phyloP scores from a whole-genome alignment of 2,888 invertebrate species.

The Dicranocentrus wangi region DNA sequence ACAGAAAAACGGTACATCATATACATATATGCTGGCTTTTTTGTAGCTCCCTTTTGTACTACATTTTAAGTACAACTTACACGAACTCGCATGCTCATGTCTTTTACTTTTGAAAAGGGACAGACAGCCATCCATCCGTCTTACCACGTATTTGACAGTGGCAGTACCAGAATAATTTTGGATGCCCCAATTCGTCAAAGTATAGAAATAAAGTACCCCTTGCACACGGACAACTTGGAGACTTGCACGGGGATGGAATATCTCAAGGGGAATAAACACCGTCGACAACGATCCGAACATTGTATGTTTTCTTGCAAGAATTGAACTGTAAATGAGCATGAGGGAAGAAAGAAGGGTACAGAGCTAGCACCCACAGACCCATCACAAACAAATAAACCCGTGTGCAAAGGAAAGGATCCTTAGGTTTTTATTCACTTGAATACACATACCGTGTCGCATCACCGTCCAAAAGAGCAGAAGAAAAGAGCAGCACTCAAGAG shows the following conservation, averaged over 20 bases:
- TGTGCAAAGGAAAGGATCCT: slow-evolving; percentile 30
- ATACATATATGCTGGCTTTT: too few relatives aligned
- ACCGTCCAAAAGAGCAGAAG: slow-evolving; percentile 6
- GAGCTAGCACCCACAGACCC: slow-evolving; percentile 14
- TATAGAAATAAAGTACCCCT: slow-evolving; percentile 34
- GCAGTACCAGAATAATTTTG: slow-evolving; percentile 14
- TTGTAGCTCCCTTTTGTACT: too few relatives aligned
- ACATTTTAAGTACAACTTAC: too few relatives aligned
- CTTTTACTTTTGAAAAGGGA: background rate
- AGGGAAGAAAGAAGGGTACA: background rate
- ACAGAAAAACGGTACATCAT: too few relatives aligned
- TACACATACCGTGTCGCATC: slow-evolving; percentile 36
- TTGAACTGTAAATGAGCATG: slow-evolving; percentile 42
- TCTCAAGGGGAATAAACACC: background rate
- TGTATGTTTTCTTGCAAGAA: slow-evolving; percentile 14
- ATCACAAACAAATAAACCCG: slow-evolving; percentile 13
- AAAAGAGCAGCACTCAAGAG: slow-evolving; percentile 32
- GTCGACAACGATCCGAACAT: background rate
- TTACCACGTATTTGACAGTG: slow-evolving; percentile 15
- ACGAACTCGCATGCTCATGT: slow-evolving; percentile 35
- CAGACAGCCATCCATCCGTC: slow-evolving; percentile 4
- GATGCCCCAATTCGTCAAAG: slow-evolving; percentile 43
- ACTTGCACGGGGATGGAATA: too few relatives aligned
- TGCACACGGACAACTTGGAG: too few relatives aligned
- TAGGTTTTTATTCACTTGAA: slow-evolving; percentile 30